A percentile compares a stretch with the other conserved stretches of the same genome.
Evolutionary conservation across 2,113 vertebrate species (phyloP).

Genomic region (Silurus glanis): DNA sequence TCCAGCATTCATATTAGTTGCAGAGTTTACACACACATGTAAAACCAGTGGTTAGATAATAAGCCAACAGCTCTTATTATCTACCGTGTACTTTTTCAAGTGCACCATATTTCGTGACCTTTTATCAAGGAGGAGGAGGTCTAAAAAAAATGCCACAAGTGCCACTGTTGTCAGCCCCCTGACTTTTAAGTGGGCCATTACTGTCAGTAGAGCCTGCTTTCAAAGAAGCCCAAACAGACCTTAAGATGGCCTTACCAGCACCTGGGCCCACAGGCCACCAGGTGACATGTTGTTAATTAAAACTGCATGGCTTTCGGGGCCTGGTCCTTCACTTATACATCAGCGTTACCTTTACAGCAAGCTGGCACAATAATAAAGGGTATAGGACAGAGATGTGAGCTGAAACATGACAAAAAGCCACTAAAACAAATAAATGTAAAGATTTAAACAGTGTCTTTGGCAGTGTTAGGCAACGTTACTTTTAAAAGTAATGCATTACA

Average conservation of each 20-base stretch:
- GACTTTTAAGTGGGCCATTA: conserved; percentile 56
- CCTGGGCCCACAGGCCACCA: conserved; percentile 47
- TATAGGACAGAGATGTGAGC: background rate
- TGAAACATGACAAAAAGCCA: background rate
- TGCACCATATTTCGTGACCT: conserved; percentile 47
- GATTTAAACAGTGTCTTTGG: conserved; percentile 43
- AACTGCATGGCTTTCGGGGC: conserved; percentile 48
- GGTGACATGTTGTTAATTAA: conserved; percentile 59
- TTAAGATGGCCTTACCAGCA: conserved; percentile 41
- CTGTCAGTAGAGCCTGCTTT: conserved; percentile 37
- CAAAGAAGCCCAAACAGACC: conserved; percentile 10
- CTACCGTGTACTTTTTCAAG: conserved; percentile 30
- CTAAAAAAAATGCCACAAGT: conserved; percentile 43
- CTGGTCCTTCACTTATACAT: conserved; percentile 50
- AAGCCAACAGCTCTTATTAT: conserved; percentile 15
- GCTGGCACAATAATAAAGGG: conserved; percentile 8
- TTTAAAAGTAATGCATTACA: no score
- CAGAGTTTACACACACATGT: conserved; percentile 1
- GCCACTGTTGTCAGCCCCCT: conserved; percentile 47
- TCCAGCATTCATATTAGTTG: conserved; percentile 4
- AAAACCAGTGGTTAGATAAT: background rate
- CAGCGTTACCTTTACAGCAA: conserved; percentile 46
- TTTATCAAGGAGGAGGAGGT: conserved; percentile 42
- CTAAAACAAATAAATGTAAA: conserved; percentile 57
- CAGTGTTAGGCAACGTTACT: no score